Base-by-base conservation (phyloP, 1,140 invertebrate species). In the Pollicipes pollicipes region DNA sequence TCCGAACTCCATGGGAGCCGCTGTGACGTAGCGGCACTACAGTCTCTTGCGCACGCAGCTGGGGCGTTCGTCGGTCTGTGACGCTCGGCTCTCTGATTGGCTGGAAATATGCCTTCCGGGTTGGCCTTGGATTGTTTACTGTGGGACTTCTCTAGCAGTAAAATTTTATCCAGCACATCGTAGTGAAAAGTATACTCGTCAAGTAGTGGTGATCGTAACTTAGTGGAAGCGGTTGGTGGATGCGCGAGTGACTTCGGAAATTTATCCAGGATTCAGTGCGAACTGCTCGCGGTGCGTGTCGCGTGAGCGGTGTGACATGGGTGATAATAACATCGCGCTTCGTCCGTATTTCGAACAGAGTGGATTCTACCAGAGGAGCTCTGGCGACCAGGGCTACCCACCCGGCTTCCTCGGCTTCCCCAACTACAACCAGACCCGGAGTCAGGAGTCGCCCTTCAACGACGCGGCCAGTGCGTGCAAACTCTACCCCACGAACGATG, bases 271-370 rank as follows among this genome's bases (percentile, higher is more conserved):
- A 58, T 21, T 6, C n/a, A 21, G 6, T 58, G 45, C 17, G 45
- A 21, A 58, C 10, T 24, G 13, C 45, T 17, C 21, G 8, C 45
- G 24, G 45, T 58, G 45, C n/a, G n/a, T 58, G 45, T 2, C 45
- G 45, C 45, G 45, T 58, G 45, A 10, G 24, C 13, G 13, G 45
- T 58, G 45, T 58, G 45, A 58, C 64, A 66, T 66, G 64, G 28
- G 27, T 29, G 64, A 66, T 21, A 66, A 66, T 66, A 66, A 66
- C 28, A 24, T 66, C 27, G 64, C 64, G 27, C 64, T 66, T 10
- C 64, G 64, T 66, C 64, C 64, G 64, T 66, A 66, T 66, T 66
- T 66, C 64, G 64, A 66, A 66, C 64, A 66, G 64, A 29, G 64
- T 29, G 64, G 64, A 27, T 66, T 66, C 64, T 66, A 66, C 64